These are phyloP conservation scores for Nyctibius grandis DNA, from an alignment of 2,797 vertebrate species.

Conservation along the genomic window DNA sequence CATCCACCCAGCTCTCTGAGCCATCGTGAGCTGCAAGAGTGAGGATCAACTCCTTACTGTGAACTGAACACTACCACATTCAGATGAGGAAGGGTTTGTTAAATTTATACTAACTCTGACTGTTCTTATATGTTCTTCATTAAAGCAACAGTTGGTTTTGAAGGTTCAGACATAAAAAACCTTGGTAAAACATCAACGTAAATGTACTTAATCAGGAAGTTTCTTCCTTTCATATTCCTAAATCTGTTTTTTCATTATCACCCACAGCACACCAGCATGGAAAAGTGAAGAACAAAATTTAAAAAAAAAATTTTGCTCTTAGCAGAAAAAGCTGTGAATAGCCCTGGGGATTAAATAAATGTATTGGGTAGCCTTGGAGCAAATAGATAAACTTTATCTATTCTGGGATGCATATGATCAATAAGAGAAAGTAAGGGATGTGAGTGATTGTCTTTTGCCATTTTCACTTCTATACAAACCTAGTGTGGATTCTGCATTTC, in stretches of 20 bases:
- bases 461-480: neutral
- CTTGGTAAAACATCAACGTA: neutral
- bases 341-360: too few relatives aligned
- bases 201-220: neutral
- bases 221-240: neutral
- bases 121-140: neutral
- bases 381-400: neutral
- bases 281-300: too few relatives aligned
- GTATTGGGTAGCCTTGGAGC: neutral
- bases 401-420: neutral
- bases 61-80: neutral
- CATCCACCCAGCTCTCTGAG: neutral
- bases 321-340: neutral
- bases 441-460: neutral
- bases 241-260: neutral
- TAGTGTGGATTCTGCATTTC: neutral
- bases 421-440: neutral
- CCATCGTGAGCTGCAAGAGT: accelerated
- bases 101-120: neutral
- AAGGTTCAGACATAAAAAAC: neutral
- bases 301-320: neutral
- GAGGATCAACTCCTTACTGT: neutral
- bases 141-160: neutral
- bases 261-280: neutral
- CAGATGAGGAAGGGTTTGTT: accelerated